phyloP scores from a whole-genome alignment of 2,797 vertebrate species.

The Rhinogobio ventralis region DNA sequence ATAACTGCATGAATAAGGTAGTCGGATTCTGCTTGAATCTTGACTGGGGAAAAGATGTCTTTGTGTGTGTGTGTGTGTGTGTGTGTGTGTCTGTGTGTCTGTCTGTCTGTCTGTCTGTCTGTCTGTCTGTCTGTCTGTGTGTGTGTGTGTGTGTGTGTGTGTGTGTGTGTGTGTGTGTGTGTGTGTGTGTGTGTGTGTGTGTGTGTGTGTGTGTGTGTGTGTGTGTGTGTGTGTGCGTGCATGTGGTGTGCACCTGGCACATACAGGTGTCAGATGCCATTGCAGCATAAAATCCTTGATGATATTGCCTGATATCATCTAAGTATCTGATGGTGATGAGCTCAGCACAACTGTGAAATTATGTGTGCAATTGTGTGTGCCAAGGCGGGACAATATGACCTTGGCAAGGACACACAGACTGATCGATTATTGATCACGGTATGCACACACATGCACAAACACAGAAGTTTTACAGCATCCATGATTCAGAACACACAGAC shows the following conservation, averaged over 20 bases:
- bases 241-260: background rate
- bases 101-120: too few species aligned
- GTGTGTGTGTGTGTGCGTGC: background rate
- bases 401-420: constrained; percentile 6
- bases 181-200: background rate
- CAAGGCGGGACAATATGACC: constrained; percentile 27
- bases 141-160: background rate
- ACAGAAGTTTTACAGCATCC: background rate
- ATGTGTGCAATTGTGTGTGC: background rate
- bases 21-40: background rate
- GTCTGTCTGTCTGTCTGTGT: too few species aligned
- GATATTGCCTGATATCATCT: constrained; percentile 27
- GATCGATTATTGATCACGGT: constrained; percentile 34
- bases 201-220: constrained; percentile 17
- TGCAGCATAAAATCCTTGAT: constrained; percentile 33
- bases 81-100: constrained; percentile 4
- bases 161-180: background rate
- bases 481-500: constrained; percentile 13
- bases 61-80: too few species aligned
- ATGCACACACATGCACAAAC: constrained; percentile 8
- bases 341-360: constrained; percentile 35
- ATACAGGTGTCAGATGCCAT: constrained; percentile 34
- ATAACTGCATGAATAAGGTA: background rate
- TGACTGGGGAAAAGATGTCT: background rate
- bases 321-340: constrained; percentile 35